Conservation (phyloP, 1,140 invertebrate species). For the Wiebesia pumilae region DNA sequence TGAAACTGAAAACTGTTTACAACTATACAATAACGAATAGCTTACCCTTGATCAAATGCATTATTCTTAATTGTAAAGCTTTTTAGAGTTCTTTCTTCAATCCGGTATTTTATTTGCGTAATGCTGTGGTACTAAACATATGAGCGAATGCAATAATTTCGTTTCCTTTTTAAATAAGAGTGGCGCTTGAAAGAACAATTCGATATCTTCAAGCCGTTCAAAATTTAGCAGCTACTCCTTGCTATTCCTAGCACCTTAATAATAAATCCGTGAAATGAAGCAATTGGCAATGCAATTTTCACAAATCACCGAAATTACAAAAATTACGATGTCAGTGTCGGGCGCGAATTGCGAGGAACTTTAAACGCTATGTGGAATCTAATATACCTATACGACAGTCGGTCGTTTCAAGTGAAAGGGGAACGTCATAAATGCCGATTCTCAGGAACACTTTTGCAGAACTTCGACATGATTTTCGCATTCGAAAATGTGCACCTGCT, state of each 20-base stretch:
- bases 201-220: background rate
- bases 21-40: background rate
- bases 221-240: background rate
- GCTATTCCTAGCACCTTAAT: background rate
- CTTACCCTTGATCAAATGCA: background rate
- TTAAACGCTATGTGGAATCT: background rate
- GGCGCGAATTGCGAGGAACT: background rate
- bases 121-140: background rate
- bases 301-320: conserved; percentile 19
- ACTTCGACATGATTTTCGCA: conserved; percentile 2
- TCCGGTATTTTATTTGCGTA: background rate
- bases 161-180: background rate
- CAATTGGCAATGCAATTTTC: conserved; percentile 10
- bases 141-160: background rate
- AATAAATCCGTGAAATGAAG: conserved; percentile 18
- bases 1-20: background rate
- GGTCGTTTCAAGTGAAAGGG: conserved; percentile 26
- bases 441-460: too few species aligned
- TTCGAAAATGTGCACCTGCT: conserved; percentile 15
- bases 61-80: background rate
- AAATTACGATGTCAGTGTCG: conserved; percentile 1
- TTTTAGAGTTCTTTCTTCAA: background rate
- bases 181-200: background rate
- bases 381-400: background rate
- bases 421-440: conserved; percentile 27